Base-by-base conservation (phyloP, 2,888 invertebrate species). In the Girardia tigrina region DNA sequence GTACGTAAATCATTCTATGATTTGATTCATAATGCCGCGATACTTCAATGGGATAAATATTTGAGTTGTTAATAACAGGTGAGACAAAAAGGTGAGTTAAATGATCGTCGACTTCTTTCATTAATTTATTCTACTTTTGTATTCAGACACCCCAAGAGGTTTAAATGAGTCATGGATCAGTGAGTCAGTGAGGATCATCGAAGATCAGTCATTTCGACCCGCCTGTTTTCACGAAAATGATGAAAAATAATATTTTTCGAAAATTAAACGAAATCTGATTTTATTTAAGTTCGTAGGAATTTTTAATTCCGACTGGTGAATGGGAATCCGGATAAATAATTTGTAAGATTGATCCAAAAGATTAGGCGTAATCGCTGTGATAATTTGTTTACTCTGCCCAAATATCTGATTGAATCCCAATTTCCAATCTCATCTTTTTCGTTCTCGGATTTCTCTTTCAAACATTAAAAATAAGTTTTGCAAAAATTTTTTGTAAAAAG, bases 31-130 rank as follows among this genome's bases (percentile, higher is more conserved):
- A 20, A 20, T n/a, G 56, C 4, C 20, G 23, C 56, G 23, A 16
- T 12, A n/a, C n/a, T n/a, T n/a, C n/a, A n/a, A 56, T 56, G 56
- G 6, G 56, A 56, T 2, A 56, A n/a, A 12, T 8, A 56, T 56
- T 56, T 56, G 8, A 56, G 56, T n/a, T 56, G 56, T 56, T 56
- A 23, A 56, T 6, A 56, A 56, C 23, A 20, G 56, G 6, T n/a
- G 56, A 56, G 56, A 56, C 56, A 56, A 56, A 56, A 56, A 56
- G 56, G 56, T 56, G 56, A 56, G 56, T 56, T n/a, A 56, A 56
- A 56, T 56, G 56, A 56, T 56, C 56, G 23, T 56, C 56, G 23
- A 2, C 56, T 56, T 20, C n/a, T 56, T 56, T 56, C 56, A 56
- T n/a, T 56, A 23, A 16, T 12, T 56, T 56, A 20, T 56, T 36